Conservation (phyloP, 1,140 invertebrate genomes). For the Calephelis virginiensis region DNA sequence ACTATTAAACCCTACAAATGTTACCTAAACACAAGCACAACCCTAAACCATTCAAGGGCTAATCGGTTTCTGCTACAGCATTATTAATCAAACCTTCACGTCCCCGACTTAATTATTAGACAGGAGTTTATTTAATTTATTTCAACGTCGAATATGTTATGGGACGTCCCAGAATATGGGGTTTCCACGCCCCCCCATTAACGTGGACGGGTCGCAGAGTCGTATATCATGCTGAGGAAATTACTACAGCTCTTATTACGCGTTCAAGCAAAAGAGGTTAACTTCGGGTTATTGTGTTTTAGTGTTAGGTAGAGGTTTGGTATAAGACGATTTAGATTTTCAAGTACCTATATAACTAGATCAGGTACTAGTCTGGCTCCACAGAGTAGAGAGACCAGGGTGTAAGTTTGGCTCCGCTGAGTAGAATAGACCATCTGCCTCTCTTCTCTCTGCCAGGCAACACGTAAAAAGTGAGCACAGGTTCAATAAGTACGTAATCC, state of each 20-base stretch:
- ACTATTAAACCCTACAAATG: background rate
- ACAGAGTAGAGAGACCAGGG: too few relatives aligned
- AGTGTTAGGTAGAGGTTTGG: background rate
- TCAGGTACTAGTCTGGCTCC: too few relatives aligned
- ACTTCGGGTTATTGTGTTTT: background rate
- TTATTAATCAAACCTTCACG: constrained; percentile 55
- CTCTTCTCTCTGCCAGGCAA: too few relatives aligned
- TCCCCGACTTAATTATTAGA: constrained; percentile 61
- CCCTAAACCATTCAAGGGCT: constrained; percentile 32
- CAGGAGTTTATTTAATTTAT: constrained; percentile 63
- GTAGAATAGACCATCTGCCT: too few relatives aligned
- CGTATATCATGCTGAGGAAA: constrained; percentile 54
- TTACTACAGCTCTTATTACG: constrained; percentile 56
- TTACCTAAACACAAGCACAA: constrained; percentile 25
- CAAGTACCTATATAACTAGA: too few relatives aligned
- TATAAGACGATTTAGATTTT: background rate
- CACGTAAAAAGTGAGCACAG: too few relatives aligned
- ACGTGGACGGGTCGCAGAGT: constrained; percentile 41
- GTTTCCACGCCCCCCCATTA: constrained; percentile 57
- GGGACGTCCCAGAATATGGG: constrained; percentile 50
- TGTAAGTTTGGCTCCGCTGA: too few relatives aligned
- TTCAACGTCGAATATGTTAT: constrained; percentile 45
- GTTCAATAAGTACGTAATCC: too few relatives aligned
- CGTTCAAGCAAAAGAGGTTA: constrained; percentile 49
- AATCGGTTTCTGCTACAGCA: constrained; percentile 16